These are phyloP conservation scores for Brotula barbata DNA, from an alignment of 2,797 vertebrate genomes.

Conservation along the genomic window DNA sequence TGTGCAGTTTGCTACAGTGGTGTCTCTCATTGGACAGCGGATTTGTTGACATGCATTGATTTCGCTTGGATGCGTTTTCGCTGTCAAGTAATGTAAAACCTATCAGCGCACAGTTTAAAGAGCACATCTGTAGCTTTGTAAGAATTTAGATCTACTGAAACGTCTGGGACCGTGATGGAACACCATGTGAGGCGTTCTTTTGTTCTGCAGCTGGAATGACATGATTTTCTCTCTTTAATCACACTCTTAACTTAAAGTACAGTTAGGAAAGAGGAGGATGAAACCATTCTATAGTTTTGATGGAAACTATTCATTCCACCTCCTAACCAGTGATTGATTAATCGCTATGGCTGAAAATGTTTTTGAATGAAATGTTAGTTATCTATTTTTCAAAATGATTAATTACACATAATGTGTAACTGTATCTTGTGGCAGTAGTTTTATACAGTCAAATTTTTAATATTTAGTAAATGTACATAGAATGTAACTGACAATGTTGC, in stretches of 20 bases:
- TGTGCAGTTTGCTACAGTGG: conserved; percentile 64
- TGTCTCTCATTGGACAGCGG: conserved; percentile 43
- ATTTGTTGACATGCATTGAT: conserved; percentile 54
- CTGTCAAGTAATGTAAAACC: conserved; percentile 19
- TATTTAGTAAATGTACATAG: neutral
- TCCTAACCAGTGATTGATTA: neutral
- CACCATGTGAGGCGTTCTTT: neutral
- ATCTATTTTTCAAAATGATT: neutral
- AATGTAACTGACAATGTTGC: too few species aligned
- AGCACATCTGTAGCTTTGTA: conserved; percentile 6
- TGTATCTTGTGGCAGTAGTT: neutral
- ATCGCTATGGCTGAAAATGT: neutral
- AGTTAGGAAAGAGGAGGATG: conserved; percentile 17
- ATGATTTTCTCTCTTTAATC: conserved; percentile 18
- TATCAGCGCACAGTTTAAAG: conserved; percentile 1
- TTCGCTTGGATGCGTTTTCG: conserved; percentile 38
- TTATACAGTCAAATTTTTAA: neutral
- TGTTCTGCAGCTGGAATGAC: conserved; percentile 1
- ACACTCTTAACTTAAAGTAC: conserved; percentile 24
- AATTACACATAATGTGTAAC: neutral
- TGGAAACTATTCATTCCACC: conserved; percentile 9
- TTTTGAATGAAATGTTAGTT: neutral
- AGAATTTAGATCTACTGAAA: neutral
- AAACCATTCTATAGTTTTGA: conserved; percentile 13
- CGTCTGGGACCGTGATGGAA: neutral